Conservation (phyloP, 2,113 vertebrate species). For the Emydocephalus ijimae region DNA sequence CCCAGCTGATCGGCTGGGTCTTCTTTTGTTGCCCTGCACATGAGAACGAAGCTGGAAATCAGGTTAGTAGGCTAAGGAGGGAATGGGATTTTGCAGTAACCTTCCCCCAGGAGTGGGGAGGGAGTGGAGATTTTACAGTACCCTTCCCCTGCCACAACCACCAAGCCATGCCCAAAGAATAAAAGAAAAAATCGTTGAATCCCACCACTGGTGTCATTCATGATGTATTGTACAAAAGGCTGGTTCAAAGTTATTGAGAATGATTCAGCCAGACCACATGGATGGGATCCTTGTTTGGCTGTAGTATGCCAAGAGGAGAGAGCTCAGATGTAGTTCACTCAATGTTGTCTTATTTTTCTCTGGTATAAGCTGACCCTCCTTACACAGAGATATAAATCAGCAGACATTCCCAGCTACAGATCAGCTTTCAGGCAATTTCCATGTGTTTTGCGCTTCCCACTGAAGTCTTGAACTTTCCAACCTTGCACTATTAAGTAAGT, state of each 20-base stretch:
- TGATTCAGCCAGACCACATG: neutral
- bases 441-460: neutral
- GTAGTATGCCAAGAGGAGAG: neutral
- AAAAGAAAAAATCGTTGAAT: too few species aligned
- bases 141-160: too few species aligned
- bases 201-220: neutral
- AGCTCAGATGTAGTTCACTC: neutral
- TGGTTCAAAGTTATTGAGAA: neutral
- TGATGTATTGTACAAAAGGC: neutral
- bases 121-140: too few species aligned
- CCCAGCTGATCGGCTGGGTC: too few species aligned
- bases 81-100: too few species aligned
- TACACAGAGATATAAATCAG: neutral
- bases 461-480: neutral
- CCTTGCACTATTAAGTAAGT: neutral
- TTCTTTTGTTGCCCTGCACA: too few species aligned
- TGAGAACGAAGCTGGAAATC: too few species aligned
- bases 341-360: neutral
- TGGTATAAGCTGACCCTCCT: neutral
- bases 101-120: too few species aligned
- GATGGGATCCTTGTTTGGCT: neutral
- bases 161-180: too few species aligned
- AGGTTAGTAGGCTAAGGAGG: too few species aligned
- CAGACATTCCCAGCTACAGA: neutral
- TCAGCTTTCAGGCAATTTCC: neutral